Evolutionary conservation across 2,113 vertebrate genomes (phyloP).

Genomic region (Bufo bufo): DNA sequence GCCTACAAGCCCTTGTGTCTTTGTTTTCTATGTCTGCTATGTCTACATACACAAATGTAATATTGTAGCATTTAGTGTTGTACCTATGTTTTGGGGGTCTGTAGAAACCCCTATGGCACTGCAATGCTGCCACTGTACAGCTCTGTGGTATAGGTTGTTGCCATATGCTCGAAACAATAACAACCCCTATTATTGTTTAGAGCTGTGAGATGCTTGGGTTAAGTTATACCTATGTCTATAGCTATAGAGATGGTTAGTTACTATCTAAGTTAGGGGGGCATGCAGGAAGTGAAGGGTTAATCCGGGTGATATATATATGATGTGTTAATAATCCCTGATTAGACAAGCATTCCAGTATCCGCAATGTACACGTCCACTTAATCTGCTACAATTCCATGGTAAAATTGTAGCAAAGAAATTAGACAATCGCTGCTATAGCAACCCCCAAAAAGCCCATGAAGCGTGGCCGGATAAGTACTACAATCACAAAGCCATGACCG

Average conservation of each 20-base stretch:
- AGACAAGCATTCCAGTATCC: background rate
- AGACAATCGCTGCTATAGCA: background rate
- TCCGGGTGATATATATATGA: background rate
- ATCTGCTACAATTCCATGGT: background rate
- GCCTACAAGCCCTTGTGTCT: background rate
- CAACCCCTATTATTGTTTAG: too few relatives aligned
- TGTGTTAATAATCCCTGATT: background rate
- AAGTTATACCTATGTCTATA: too few relatives aligned
- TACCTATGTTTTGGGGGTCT: background rate
- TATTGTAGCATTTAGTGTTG: background rate
- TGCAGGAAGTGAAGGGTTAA: background rate
- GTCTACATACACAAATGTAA: background rate
- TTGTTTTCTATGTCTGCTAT: background rate
- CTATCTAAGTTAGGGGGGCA: too few relatives aligned
- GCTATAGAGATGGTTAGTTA: too few relatives aligned
- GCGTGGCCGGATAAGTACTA: too few relatives aligned
- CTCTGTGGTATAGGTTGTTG: background rate
- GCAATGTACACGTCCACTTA: background rate
- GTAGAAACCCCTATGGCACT: background rate
- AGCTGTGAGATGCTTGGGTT: background rate
- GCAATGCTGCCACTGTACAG: background rate
- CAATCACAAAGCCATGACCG: background rate
- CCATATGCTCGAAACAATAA: background rate
- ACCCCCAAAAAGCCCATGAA: background rate
- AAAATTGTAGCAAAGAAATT: background rate